A percentile compares a stretch with the other conserved stretches of the same genome.
phyloP scores from a whole-genome alignment of 2,888 invertebrate genomes.

The Metopia argyrocephala region DNA sequence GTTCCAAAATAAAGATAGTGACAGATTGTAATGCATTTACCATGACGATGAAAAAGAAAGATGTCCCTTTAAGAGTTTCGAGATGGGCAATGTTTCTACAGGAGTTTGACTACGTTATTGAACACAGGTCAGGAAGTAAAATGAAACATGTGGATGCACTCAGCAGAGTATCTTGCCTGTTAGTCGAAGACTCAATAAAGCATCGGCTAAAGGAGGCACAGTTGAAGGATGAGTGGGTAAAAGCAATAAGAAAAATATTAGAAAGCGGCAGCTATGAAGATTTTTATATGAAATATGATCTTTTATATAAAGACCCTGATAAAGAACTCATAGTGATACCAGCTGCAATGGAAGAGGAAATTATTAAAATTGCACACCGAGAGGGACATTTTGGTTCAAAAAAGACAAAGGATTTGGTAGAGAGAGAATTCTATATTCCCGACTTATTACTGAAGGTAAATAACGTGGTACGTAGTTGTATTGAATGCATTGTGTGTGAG shows the following conservation, averaged over 20 bases:
- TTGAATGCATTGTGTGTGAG: slow-evolving; percentile 33
- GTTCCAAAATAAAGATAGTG: neutral
- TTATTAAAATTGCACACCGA: no score
- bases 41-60: neutral
- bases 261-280: neutral
- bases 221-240: neutral
- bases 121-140: neutral
- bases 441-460: neutral
- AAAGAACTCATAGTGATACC: no score
- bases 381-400: slow-evolving; percentile 70
- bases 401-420: slow-evolving; percentile 7
- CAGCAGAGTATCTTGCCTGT: neutral
- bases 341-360: no score
- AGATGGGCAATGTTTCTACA: neutral
- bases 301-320: neutral
- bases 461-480: slow-evolving; percentile 29
- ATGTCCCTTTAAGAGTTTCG: neutral
- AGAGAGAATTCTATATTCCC: slow-evolving; percentile 44
- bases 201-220: no score
- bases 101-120: neutral
- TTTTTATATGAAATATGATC: neutral
- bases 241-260: neutral
- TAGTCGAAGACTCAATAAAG: no score
- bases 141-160: neutral
- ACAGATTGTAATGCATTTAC: neutral